phyloP scores from a whole-genome alignment of 2,888 invertebrate species.

The Peribatodes rhomboidaria region DNA sequence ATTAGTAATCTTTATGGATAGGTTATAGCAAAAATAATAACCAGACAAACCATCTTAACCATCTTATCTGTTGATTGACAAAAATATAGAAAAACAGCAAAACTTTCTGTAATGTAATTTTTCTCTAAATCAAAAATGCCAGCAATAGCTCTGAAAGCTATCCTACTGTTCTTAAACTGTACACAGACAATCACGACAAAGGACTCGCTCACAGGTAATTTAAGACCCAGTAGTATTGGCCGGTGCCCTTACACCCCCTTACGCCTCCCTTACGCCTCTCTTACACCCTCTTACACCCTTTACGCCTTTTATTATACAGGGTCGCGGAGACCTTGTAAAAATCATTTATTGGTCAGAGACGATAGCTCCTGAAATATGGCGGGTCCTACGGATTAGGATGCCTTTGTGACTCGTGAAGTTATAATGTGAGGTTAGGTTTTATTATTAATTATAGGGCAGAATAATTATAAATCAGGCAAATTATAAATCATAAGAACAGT shows the following conservation, averaged over 20 bases:
- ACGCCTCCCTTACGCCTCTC: neutral
- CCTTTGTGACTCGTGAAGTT: slow-evolving; percentile 16
- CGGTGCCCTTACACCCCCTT: slow-evolving; percentile 43
- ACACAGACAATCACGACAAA: slow-evolving; percentile 58
- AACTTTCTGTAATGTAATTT: no score
- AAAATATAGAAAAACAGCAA: neutral
- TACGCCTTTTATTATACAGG: slow-evolving; percentile 54
- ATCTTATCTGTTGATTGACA: no score
- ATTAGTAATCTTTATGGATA: neutral
- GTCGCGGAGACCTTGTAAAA: slow-evolving; percentile 58
- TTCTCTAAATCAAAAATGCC: neutral
- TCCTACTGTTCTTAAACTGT: slow-evolving; percentile 28
- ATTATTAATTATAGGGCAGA: neutral
- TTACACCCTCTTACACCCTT: slow-evolving; percentile 8
- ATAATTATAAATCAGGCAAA: no score
- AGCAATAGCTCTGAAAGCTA: slow-evolving; percentile 11
- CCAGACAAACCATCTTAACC: no score
- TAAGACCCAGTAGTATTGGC: slow-evolving; percentile 55
- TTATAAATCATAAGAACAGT: no score
- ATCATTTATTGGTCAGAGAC: slow-evolving; percentile 57
- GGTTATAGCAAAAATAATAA: neutral
- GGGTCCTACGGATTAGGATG: slow-evolving; percentile 21
- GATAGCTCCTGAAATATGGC: slow-evolving; percentile 36
- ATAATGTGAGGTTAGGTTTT: slow-evolving; percentile 8
- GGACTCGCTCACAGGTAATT: slow-evolving; percentile 60